These are phyloP conservation scores for Drosophila borealis DNA, from an alignment of 2,888 invertebrate species.

Conservation along the genomic window DNA sequence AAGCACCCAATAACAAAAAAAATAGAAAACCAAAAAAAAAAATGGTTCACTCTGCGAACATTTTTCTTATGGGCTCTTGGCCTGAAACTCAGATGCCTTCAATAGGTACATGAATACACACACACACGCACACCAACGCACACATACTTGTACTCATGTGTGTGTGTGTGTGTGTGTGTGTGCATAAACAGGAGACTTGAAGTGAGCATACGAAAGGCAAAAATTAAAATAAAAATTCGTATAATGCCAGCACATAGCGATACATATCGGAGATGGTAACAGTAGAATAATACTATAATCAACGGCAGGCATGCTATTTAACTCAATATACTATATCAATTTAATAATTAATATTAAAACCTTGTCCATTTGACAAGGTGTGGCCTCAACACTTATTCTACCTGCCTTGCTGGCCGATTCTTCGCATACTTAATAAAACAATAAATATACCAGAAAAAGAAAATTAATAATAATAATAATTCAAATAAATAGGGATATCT, in stretches of 20 bases:
- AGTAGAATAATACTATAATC: conserved; percentile 1
- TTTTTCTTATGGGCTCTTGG: conserved; percentile 18
- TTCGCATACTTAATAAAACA: too few species aligned
- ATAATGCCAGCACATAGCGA: conserved; percentile 26
- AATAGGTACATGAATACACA: conserved; percentile 24
- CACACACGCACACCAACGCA: neutral
- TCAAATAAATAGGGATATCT: neutral
- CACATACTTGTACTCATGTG: neutral
- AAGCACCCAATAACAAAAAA: conserved; percentile 47
- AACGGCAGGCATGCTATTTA: neutral
- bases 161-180: conserved; percentile 10
- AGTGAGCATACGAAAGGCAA: conserved; percentile 61
- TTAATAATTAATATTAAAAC: neutral
- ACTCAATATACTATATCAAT: neutral
- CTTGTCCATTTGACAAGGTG: too few species aligned
- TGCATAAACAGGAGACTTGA: conserved; percentile 41
- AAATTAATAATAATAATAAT: neutral
- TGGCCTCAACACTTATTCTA: too few species aligned
- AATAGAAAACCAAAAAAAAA: conserved; percentile 18
- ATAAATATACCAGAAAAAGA: too few species aligned
- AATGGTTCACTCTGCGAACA: conserved; percentile 20
- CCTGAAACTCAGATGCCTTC: conserved; percentile 29
- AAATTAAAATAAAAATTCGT: conserved; percentile 64
- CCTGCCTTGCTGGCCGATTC: too few species aligned
- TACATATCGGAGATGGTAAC: conserved; percentile 11